Percentiles rank a stretch among this genome's conserved stretches.
Evolutionary conservation across 1,140 invertebrate genomes (phyloP).

Genomic region (Psilanteris sp.): DNA sequence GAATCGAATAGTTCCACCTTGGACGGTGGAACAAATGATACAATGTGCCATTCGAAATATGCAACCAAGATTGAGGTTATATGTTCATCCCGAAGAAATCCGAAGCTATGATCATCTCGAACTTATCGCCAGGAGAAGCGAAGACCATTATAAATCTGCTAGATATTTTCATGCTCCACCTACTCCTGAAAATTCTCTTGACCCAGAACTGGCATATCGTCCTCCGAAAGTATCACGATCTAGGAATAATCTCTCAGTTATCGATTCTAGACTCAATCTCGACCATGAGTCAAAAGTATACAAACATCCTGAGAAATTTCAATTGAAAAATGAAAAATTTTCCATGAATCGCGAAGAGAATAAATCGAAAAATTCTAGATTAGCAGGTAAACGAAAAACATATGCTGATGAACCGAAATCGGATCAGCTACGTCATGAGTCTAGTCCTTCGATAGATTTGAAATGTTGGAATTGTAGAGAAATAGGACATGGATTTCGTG

Average conservation of each 20-base stretch:
- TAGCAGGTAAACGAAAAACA: background rate
- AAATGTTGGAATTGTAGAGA: slow-evolving; percentile 17
- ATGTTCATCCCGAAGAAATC: slow-evolving; percentile 12
- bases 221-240: slow-evolving; percentile 1
- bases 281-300: no score
- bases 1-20: background rate
- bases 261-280: no score
- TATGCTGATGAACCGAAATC: background rate
- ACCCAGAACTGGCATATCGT: background rate
- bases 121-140: background rate
- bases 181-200: background rate
- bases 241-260: no score
- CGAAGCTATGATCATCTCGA: slow-evolving; percentile 10
- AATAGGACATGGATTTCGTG: background rate
- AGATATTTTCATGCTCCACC: slow-evolving; percentile 4
- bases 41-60: slow-evolving; percentile 43
- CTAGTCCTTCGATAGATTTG: no score
- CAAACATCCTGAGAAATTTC: no score
- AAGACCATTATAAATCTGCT: background rate
- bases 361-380: no score
- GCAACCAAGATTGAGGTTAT: slow-evolving; percentile 3
- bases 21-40: slow-evolving; percentile 12
- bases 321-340: no score
- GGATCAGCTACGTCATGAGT: background rate
- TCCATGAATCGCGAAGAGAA: no score